Base-by-base conservation (phyloP, 2,888 invertebrate genomes). In the Chrysodeixis includens region DNA sequence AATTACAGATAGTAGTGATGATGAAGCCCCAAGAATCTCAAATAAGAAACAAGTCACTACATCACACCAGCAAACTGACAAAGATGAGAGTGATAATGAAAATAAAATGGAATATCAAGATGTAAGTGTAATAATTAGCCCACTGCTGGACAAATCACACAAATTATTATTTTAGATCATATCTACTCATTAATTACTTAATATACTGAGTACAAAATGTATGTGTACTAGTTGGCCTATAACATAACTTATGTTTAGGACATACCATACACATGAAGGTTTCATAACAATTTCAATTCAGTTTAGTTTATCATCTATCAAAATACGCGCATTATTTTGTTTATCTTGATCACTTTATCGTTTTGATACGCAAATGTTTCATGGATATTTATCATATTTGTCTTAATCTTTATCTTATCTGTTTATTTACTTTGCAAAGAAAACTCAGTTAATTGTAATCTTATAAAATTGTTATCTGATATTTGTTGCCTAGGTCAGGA, bases 1-100 rank as follows among this genome's bases (percentile, higher is more conserved):
- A 30, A 83, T 89, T 52, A 4, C 83, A 95, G 95, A 95, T 66
- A 94, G 93, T 78, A 94, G 94, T 78, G 94, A 94, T 79, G 94
- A 94, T 87, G 95, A 94, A 74, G 76, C 77, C 56, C 79, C 86
- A 58, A 87, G 78, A 59, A 20, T 70, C 30, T 40, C 73, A 12
- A 76, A 61, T 44, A 84, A 78, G 49, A 75, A 65, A 51, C 68
- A 62, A 51, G 57, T 62, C 44, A 62, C 71, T 57, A 32, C 76
- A 49, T 66, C 73, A 35, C 69, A 66, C 16, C 67, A 59, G 4
- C 65, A 83, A 49, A 51, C 66, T 57, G 73, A 71, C 32, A 71
- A 85, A 44, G 79, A 85, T 35, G 88, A 88, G 22, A 86, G 82
- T 83, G 90, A 93, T 56, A 76, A 77, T 70, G 88, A 90, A 70